Evolutionary conservation across 2,113 vertebrate genomes (phyloP).

Genomic region (Lethenteron camtschaticum): DNA sequence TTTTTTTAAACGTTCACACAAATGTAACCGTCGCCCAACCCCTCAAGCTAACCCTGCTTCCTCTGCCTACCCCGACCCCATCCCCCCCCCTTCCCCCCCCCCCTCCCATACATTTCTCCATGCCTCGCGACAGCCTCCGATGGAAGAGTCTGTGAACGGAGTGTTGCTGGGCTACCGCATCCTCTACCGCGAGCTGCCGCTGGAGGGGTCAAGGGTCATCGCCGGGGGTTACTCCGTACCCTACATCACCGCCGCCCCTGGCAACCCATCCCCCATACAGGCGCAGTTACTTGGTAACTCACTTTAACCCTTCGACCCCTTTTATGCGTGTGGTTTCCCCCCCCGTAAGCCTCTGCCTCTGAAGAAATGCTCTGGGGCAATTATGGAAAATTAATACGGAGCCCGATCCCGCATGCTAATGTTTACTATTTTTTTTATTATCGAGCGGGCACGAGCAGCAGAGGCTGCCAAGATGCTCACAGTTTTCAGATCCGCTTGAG

Average conservation of each 20-base stretch:
- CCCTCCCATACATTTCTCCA: too few species aligned
- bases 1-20: background rate
- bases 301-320: too few species aligned
- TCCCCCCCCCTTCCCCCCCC: background rate
- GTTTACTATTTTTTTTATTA: too few species aligned
- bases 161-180: conserved; percentile 73
- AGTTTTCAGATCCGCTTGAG: too few species aligned
- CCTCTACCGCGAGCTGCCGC: conserved; percentile 59
- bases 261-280: conserved; percentile 2
- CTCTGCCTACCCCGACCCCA: background rate
- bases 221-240: background rate
- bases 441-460: too few species aligned
- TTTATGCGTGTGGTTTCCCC: too few species aligned
- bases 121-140: conserved; percentile 30
- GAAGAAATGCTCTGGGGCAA: too few species aligned
- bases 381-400: too few species aligned
- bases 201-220: background rate
- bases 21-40: background rate
- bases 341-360: too few species aligned
- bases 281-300: conserved; percentile 1
- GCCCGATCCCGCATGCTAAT: too few species aligned
- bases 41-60: background rate
- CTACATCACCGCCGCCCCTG: background rate
- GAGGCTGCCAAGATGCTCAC: too few species aligned
- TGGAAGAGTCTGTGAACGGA: conserved; percentile 76